phyloP scores from a whole-genome alignment of 2,113 vertebrate species.

The Corythaeola cristata region DNA sequence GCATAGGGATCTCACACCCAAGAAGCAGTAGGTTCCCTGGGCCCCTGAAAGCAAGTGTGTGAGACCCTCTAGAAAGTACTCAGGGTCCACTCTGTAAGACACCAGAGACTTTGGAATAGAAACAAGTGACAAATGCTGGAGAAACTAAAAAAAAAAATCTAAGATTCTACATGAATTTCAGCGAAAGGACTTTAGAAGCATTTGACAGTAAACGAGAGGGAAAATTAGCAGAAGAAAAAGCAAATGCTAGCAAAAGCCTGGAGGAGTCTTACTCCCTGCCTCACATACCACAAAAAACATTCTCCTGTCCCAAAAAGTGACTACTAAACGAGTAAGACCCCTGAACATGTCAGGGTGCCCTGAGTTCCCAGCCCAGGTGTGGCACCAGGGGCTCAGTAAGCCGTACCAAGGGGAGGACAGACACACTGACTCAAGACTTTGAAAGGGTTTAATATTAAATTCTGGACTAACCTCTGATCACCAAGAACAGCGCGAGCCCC shows the following conservation, averaged over 20 bases:
- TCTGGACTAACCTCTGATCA: constrained; percentile 86
- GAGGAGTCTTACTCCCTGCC: background rate
- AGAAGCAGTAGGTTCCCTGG: no score
- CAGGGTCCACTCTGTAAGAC: background rate
- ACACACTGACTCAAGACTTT: accelerated
- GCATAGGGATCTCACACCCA: background rate
- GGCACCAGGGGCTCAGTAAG: background rate
- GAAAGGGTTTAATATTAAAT: background rate
- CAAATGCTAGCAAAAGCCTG: background rate
- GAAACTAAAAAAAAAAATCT: background rate
- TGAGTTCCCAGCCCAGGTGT: background rate
- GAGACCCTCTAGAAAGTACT: background rate
- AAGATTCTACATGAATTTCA: background rate
- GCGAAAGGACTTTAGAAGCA: background rate
- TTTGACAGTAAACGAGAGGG: background rate
- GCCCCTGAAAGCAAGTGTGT: background rate
- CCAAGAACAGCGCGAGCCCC: constrained; percentile 93
- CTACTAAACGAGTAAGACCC: background rate
- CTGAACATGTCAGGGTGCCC: background rate
- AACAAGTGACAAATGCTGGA: background rate
- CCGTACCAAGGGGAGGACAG: background rate
- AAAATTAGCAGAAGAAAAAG: background rate
- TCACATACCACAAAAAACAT: background rate
- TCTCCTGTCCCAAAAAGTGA: background rate
- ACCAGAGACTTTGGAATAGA: background rate